These are phyloP conservation scores for Zaprionus nigranus DNA, from an alignment of 1,140 invertebrate species.

Conservation along the genomic window DNA sequence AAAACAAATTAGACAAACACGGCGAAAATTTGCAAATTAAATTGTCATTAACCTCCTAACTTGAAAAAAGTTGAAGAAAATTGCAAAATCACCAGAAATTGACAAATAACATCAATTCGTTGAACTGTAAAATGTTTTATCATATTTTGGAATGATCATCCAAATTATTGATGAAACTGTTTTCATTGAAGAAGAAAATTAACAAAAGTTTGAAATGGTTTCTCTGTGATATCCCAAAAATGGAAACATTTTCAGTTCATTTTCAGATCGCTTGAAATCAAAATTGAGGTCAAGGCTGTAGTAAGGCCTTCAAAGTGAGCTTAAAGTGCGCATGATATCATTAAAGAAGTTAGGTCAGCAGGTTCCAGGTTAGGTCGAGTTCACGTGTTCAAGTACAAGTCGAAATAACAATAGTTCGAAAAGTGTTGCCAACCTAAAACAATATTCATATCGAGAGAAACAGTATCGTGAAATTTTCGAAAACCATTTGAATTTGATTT, in stretches of 20 bases:
- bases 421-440: neutral
- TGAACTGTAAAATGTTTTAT: constrained; percentile 31
- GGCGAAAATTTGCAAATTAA: constrained; percentile 69
- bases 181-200: neutral
- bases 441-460: neutral
- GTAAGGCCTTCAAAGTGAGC: neutral
- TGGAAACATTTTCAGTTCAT: neutral
- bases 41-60: constrained; percentile 63
- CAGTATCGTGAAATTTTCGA: neutral
- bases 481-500: constrained; percentile 3
- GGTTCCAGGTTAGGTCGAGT: neutral
- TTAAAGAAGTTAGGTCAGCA: neutral
- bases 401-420: neutral
- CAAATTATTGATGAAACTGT: constrained; percentile 6
- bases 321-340: neutral
- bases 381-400: neutral
- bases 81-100: constrained; percentile 7
- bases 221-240: neutral
- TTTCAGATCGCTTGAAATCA: neutral
- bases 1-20: constrained; percentile 39
- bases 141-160: constrained; percentile 38
- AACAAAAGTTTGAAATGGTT: neutral
- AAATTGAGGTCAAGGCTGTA: constrained; percentile 8
- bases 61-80: neutral
- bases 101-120: constrained; percentile 6